Conservation (phyloP, 2,888 invertebrate species). For the Halictus quadricinctus region DNA sequence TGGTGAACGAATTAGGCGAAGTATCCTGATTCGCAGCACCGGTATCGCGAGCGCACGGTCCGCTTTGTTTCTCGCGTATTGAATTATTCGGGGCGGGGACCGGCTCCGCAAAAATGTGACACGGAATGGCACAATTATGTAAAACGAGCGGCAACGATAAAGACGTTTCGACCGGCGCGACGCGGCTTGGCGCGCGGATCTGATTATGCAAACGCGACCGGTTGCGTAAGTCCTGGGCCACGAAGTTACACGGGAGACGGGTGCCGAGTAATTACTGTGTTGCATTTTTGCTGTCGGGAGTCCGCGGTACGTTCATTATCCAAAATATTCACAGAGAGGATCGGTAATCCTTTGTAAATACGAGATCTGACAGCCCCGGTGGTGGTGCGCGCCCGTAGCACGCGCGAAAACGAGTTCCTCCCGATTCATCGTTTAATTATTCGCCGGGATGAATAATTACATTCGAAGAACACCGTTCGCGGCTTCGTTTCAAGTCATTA, state of each 20-base stretch:
- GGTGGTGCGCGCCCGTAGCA: constrained; percentile 1
- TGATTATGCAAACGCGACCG: constrained; percentile 57
- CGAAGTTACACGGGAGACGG: constrained; percentile 34
- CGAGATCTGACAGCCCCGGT: constrained; percentile 28
- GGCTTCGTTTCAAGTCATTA: constrained; percentile 15
- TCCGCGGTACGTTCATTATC: constrained; percentile 28
- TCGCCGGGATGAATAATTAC: constrained; percentile 30
- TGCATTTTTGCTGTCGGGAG: constrained; percentile 27
- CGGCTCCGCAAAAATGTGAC: constrained; percentile 42
- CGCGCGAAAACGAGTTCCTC: constrained; percentile 1
- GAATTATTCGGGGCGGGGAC: constrained; percentile 36
- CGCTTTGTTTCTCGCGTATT: constrained; percentile 40
- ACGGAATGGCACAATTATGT: constrained; percentile 47
- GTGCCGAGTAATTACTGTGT: constrained; percentile 47
- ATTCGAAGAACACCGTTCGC: constrained; percentile 2
- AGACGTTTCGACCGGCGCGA: constrained; percentile 40
- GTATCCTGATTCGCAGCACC: constrained; percentile 3
- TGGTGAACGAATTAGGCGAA: constrained; percentile 22
- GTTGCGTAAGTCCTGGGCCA: constrained; percentile 27
- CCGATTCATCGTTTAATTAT: constrained; percentile 38
- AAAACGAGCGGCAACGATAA: constrained; percentile 47
- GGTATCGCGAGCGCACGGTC: background rate
- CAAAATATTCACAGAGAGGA: constrained; percentile 36
- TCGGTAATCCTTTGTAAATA: constrained; percentile 44
- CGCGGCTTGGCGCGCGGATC: constrained; percentile 24